Evolutionary conservation across 2,113 vertebrate species (phyloP).

Genomic region (Cryptotis parvus): DNA sequence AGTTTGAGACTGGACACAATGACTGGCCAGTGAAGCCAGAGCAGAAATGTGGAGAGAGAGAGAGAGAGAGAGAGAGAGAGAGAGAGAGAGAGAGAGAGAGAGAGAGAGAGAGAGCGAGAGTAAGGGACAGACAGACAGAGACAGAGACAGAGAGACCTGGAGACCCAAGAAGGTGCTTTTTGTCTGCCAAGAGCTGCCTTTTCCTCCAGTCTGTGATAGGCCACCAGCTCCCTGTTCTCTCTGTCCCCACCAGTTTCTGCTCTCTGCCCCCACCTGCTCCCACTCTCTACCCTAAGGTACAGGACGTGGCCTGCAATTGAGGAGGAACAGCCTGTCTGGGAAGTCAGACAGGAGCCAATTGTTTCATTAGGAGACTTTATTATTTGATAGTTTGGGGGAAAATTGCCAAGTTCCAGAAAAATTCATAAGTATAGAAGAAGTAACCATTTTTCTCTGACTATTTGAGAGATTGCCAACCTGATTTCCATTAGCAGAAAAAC

Average conservation of each 20-base stretch:
- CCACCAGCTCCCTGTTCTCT: not conserved
- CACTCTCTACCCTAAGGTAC: not conserved
- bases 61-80: constrained; percentile 36
- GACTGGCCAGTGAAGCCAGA: constrained; percentile 18
- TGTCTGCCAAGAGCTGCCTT: not conserved
- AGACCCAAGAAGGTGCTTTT: not conserved
- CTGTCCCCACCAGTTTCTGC: too few relatives aligned
- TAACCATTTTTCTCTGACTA: not conserved
- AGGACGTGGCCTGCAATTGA: not conserved
- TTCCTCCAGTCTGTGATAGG: not conserved
- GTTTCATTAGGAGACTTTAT: not conserved
- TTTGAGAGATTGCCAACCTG: constrained; percentile 12
- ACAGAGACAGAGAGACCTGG: too few relatives aligned
- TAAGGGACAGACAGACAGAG: too few relatives aligned
- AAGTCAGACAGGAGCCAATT: not conserved
- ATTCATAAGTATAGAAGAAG: not conserved
- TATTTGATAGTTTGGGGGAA: not conserved
- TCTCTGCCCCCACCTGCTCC: too few relatives aligned
- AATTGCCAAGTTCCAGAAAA: constrained; percentile 3
- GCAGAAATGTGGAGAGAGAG: not conserved
- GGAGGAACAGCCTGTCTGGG: not conserved
- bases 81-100: constrained; percentile 21
- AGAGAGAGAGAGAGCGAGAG: too few relatives aligned
- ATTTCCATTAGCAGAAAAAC: not conserved
- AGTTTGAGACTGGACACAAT: constrained; percentile 6